Evolutionary conservation across 2,797 vertebrate species (phyloP).

Genomic region (Leuciscus waleckii): DNA sequence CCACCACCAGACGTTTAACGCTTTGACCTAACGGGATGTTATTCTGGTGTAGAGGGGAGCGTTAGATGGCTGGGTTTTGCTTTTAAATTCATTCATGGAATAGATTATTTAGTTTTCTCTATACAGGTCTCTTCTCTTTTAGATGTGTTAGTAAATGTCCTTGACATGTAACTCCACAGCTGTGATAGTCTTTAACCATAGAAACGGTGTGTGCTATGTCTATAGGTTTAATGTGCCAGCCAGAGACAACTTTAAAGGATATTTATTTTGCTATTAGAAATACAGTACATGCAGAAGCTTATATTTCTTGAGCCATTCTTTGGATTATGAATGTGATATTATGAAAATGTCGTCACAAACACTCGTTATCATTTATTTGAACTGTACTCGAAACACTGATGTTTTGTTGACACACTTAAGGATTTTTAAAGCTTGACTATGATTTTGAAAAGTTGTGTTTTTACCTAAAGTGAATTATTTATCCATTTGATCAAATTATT

Average conservation of each 20-base stretch:
- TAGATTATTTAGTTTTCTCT: slow-evolving; percentile 26
- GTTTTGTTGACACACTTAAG: neutral
- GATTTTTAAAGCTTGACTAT: neutral
- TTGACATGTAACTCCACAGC: slow-evolving; percentile 8
- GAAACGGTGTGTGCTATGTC: slow-evolving; percentile 5
- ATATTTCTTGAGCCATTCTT: neutral
- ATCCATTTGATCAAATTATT: neutral
- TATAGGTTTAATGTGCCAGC: slow-evolving; percentile 27
- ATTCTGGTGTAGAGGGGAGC: slow-evolving; percentile 30
- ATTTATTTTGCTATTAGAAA: slow-evolving; percentile 19
- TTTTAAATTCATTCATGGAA: slow-evolving; percentile 23
- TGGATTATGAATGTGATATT: slow-evolving; percentile 21
- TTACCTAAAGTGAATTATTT: neutral
- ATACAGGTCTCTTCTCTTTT: neutral
- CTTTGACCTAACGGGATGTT: slow-evolving; percentile 51
- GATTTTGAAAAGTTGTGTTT: neutral
- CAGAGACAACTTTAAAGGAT: slow-evolving; percentile 4
- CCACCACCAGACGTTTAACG: slow-evolving; percentile 49
- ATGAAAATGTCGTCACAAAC: neutral
- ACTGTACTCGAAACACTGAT: neutral
- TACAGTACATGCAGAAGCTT: neutral
- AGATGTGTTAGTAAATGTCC: slow-evolving; percentile 27
- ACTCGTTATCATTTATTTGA: neutral
- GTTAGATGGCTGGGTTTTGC: slow-evolving; percentile 17
- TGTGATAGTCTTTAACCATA: slow-evolving; percentile 3